A percentile compares a stretch with the other conserved stretches of the same genome.
phyloP scores from a whole-genome alignment of 2,888 invertebrate species.

The Stomorhina lunata region DNA sequence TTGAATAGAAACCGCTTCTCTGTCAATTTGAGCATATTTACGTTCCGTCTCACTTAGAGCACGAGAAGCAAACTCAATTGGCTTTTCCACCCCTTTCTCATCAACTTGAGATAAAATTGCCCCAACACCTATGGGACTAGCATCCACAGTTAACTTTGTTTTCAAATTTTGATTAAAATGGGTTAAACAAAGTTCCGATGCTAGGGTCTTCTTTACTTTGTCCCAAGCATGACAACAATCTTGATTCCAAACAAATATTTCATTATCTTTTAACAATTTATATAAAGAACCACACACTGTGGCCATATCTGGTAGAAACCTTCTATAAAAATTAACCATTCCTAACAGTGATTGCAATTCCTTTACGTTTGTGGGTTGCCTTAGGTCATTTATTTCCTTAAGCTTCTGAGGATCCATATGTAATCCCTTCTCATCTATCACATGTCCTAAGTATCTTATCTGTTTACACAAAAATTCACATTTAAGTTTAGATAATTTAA shows the following conservation, averaged over 20 bases:
- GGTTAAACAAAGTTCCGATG: slow-evolving; percentile 63
- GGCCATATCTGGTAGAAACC: slow-evolving; percentile 73
- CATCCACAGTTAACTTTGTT: slow-evolving; percentile 65
- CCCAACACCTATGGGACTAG: slow-evolving; percentile 67
- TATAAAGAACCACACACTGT: slow-evolving; percentile 71
- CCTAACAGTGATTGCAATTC: slow-evolving; percentile 71
- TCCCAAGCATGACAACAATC: too few species aligned
- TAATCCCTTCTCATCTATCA: slow-evolving; percentile 70
- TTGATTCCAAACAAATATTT: slow-evolving; percentile 69
- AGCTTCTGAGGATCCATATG: slow-evolving; percentile 68
- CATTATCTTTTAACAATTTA: slow-evolving; percentile 62
- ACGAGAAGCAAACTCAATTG: slow-evolving; percentile 74
- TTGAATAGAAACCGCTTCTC: slow-evolving; percentile 67
- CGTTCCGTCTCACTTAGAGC: slow-evolving; percentile 66
- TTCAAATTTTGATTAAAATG: slow-evolving; percentile 65
- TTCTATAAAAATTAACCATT: slow-evolving; percentile 75
- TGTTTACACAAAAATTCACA: slow-evolving; percentile 47
- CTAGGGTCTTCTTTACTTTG: too few species aligned
- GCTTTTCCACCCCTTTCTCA: slow-evolving; percentile 73
- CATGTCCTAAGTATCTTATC: slow-evolving; percentile 71
- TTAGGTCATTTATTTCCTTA: slow-evolving; percentile 25
- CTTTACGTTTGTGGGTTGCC: slow-evolving; percentile 56
- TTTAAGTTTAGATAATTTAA: slow-evolving; percentile 67
- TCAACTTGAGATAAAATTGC: slow-evolving; percentile 74
- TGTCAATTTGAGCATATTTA: slow-evolving; percentile 70